Percentiles rank a stretch among this genome's conserved stretches.
These are phyloP conservation scores for Grus americana DNA, from an alignment of 2,113 vertebrate genomes.

Conservation along the genomic window DNA sequence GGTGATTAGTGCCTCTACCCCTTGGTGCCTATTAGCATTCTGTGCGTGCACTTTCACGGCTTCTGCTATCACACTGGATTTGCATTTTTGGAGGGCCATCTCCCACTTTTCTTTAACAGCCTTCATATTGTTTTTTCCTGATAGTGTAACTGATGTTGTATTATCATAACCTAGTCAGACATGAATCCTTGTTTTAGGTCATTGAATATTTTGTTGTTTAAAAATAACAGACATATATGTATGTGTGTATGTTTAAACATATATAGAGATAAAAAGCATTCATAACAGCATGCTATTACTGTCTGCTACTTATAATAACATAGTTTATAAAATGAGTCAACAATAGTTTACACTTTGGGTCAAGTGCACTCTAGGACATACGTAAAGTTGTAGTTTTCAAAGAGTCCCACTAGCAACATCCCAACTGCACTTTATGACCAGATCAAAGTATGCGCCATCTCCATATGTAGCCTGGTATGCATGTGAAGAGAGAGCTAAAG, in stretches of 20 bases:
- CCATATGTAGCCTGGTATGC: neutral
- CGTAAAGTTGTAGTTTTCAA: neutral
- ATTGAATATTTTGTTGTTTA: neutral
- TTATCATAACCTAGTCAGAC: neutral
- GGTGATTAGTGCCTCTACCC: neutral
- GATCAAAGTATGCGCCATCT: neutral
- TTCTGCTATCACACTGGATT: neutral
- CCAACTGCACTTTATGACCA: neutral
- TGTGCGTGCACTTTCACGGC: neutral
- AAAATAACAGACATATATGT: neutral
- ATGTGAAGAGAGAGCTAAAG: neutral
- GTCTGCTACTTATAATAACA: neutral
- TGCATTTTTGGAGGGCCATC: neutral
- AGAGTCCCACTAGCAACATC: neutral
- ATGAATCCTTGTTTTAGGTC: neutral
- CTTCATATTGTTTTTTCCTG: neutral
- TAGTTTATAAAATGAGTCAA: neutral
- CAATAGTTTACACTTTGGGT: neutral
- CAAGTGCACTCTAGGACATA: neutral
- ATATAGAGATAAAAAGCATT: neutral
- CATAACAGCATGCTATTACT: neutral
- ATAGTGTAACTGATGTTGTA: neutral
- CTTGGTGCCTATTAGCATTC: neutral
- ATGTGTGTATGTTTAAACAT: neutral
- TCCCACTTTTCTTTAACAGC: neutral